Base-by-base conservation (phyloP, 2,113 vertebrate genomes). In the Mola mola region DNA sequence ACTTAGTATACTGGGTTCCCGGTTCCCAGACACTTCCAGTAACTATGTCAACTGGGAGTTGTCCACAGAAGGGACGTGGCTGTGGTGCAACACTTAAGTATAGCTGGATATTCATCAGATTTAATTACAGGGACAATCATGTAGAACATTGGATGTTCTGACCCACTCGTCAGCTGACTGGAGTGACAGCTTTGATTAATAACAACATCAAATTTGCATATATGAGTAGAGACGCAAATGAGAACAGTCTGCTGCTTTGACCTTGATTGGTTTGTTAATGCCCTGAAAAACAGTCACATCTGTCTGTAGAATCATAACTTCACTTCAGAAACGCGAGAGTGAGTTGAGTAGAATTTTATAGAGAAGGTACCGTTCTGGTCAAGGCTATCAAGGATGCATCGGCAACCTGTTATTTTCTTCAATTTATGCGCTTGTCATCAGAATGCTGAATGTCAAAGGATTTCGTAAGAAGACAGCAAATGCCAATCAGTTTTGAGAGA, bases 151-250 rank as follows among this genome's bases (percentile, higher is more conserved):
- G 33, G 46, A 60, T 57, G 41, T 55, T 62, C 16, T 65, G 78
- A 78, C 70, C 77, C 48, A 65, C 43, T 65, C 72, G 46, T 61
- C 40, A 16, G 19, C 36, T 46, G 59, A 55, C 68, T 66, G 72
- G 70, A 81, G 44, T 69, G 66, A 72, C 67, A 59, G 71, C 55
- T 69, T 29, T 75, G 60, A 84, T 81, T 76, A 66, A 75, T 44
- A 73, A 67, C 61, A 49, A 53, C 60, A 81, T 79, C 44, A 56
- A 21, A 79, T 82, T 60, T 73, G 57, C 57, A 69, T 63, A 28
- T 33, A 28, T 62, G 28, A 62, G 60, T 33, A 47, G 33, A 55
- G 31, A 40, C n/a, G 49, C 44, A 53, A 40, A 22, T 47, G 33
- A 38, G n/a, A 49, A 25, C 46, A 52, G 19, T 50, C 9, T 8